These are phyloP conservation scores for Enteromius trimaculatus DNA, from an alignment of 2,797 vertebrate genomes.

Conservation along the genomic window DNA sequence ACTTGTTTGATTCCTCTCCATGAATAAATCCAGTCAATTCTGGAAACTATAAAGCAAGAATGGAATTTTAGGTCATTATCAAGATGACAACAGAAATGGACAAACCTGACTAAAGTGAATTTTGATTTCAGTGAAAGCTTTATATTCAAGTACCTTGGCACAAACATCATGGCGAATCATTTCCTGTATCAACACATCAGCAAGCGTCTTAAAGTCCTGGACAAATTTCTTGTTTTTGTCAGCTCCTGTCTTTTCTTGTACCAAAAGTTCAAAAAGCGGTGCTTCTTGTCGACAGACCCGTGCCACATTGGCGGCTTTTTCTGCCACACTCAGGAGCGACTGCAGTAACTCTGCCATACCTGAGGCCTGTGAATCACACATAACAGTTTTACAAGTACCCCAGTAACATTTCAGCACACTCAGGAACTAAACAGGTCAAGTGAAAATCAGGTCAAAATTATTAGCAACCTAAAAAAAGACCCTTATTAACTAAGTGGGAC, in stretches of 20 bases:
- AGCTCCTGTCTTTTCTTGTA: conserved; percentile 81
- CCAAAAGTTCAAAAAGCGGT: conserved; percentile 80
- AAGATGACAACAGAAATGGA: neutral
- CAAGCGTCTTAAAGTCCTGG: conserved; percentile 85
- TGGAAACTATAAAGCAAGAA: conserved; percentile 73
- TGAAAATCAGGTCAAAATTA: conserved; percentile 25
- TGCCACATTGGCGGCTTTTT: conserved; percentile 83
- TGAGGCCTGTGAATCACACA: conserved; percentile 44
- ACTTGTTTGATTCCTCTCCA: conserved; percentile 85
- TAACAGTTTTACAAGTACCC: neutral
- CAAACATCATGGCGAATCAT: conserved; percentile 83
- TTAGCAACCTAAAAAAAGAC: neutral
- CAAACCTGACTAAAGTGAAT: neutral
- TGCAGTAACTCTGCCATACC: conserved; percentile 80
- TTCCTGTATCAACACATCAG: conserved; percentile 85
- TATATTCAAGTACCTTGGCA: conserved; percentile 66
- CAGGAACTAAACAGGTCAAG: neutral
- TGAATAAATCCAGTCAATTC: conserved; percentile 79
- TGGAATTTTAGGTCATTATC: conserved; percentile 29
- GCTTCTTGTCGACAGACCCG: conserved; percentile 82
- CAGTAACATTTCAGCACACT: neutral
- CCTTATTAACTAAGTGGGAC: conserved; percentile 7
- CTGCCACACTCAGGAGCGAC: conserved; percentile 77
- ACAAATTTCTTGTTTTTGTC: conserved; percentile 87
- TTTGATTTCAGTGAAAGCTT: neutral